These are phyloP conservation scores for Plodia interpunctella DNA, from an alignment of 1,140 invertebrate species.

Conservation along the genomic window DNA sequence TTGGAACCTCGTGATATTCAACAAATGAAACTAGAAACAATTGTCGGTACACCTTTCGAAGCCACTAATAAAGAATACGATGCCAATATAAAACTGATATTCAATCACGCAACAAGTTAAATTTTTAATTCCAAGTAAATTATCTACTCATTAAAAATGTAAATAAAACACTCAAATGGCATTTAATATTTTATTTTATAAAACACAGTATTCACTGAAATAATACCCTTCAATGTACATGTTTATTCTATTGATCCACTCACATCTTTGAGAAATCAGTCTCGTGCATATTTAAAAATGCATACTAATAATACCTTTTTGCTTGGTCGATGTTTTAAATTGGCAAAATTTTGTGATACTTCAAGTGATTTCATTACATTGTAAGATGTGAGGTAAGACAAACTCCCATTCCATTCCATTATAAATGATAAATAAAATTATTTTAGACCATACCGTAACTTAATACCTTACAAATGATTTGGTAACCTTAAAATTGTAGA, in stretches of 20 bases:
- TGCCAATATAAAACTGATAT: constrained; percentile 46
- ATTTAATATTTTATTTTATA: constrained; percentile 45
- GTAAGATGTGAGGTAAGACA: not conserved
- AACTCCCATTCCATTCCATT: not conserved
- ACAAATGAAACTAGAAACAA: constrained; percentile 20
- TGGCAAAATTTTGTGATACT: no score
- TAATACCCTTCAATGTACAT: constrained; percentile 25
- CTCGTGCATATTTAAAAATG: constrained; percentile 4
- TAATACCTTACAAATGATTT: not conserved
- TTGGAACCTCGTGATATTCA: constrained; percentile 23
- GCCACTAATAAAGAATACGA: constrained; percentile 32
- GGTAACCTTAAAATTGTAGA: constrained; percentile 1
- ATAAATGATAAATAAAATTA: not conserved
- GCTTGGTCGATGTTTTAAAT: no score
- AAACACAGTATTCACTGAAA: constrained; percentile 42
- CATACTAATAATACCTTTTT: not conserved
- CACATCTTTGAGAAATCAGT: constrained; percentile 23
- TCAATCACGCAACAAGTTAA: constrained; percentile 23
- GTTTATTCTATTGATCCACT: constrained; percentile 19
- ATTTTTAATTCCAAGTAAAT: not conserved
- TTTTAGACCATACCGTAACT: constrained; percentile 10
- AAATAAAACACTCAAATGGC: constrained; percentile 36
- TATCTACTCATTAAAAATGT: not conserved
- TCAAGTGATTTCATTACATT: no score
- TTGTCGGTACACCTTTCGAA: constrained; percentile 41